Conservation (phyloP, 2,888 invertebrate genomes). For the Ennomos quercinarius region DNA sequence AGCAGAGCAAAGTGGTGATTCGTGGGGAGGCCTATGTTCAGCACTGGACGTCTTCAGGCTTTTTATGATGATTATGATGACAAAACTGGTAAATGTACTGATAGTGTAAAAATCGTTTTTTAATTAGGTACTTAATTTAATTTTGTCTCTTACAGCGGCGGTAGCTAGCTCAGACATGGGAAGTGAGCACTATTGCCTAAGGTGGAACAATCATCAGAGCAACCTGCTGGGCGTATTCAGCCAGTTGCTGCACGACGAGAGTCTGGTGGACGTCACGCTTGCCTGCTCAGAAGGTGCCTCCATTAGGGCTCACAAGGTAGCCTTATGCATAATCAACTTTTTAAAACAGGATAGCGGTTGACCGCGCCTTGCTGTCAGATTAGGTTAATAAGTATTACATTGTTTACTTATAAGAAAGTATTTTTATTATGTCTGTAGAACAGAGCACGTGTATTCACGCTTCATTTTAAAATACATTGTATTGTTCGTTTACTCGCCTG, state of each 20-base stretch:
- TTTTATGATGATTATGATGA: background rate
- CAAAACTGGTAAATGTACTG: background rate
- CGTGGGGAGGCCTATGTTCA: too few relatives aligned
- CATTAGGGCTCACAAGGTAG: conserved; percentile 95
- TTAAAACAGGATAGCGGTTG: background rate
- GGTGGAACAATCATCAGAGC: conserved; percentile 99
- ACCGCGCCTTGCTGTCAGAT: background rate
- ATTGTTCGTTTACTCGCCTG: conserved; percentile 37
- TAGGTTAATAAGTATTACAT: too few relatives aligned
- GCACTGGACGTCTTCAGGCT: too few relatives aligned
- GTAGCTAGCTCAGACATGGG: conserved; percentile 97
- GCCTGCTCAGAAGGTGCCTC: conserved; percentile 98
- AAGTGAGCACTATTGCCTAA: conserved; percentile 99
- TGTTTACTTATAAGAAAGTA: too few relatives aligned
- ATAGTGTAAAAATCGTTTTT: background rate
- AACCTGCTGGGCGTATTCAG: conserved; percentile 98
- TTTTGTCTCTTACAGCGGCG: conserved; percentile 82
- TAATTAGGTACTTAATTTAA: background rate
- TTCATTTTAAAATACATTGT: conserved; percentile 39
- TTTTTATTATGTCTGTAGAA: conserved; percentile 5
- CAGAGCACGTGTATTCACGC: conserved; percentile 40
- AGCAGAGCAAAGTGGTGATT: too few relatives aligned
- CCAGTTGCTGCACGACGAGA: conserved; percentile 97
- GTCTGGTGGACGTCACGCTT: conserved; percentile 98
- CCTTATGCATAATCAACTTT: background rate